A percentile compares a stretch with the other conserved stretches of the same genome.
These are phyloP conservation scores for Scolopax mira DNA, from an alignment of 2,113 vertebrate genomes.

Conservation along the genomic window DNA sequence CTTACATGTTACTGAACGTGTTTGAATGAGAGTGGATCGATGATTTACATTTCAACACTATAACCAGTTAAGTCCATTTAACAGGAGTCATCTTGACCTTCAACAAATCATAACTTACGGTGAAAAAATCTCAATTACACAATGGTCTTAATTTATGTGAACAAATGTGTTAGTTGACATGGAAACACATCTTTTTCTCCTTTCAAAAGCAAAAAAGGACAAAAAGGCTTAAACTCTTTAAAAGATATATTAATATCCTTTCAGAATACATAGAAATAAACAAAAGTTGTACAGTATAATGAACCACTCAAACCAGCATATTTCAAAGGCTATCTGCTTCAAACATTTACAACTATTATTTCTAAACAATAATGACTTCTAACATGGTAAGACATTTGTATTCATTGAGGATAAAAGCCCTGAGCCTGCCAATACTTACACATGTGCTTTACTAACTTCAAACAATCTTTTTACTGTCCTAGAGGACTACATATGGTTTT, in stretches of 20 bases:
- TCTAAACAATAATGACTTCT: constrained; percentile 53
- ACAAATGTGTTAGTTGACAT: constrained; percentile 14
- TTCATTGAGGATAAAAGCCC: constrained; percentile 50
- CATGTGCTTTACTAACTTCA: constrained; percentile 42
- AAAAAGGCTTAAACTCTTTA: constrained; percentile 1
- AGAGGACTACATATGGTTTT: constrained; percentile 47
- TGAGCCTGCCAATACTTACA: constrained; percentile 41
- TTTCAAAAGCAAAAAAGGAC: neutral
- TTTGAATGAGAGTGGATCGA: neutral
- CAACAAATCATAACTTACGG: neutral
- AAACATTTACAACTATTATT: constrained; percentile 41
- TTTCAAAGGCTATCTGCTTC: constrained; percentile 44
- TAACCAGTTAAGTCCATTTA: neutral
- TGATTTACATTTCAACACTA: neutral
- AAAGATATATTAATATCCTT: constrained; percentile 19
- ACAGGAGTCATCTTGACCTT: neutral
- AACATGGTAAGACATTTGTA: constrained; percentile 42
- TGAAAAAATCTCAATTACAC: neutral
- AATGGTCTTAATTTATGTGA: neutral
- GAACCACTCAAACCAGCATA: neutral
- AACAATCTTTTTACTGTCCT: constrained; percentile 51
- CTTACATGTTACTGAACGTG: neutral
- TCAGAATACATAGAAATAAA: constrained; percentile 24
- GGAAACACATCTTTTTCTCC: constrained; percentile 12
- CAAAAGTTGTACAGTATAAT: neutral